Evolutionary conservation across 2,888 invertebrate species (phyloP).

Genomic region (Drosophila mercatorum): DNA sequence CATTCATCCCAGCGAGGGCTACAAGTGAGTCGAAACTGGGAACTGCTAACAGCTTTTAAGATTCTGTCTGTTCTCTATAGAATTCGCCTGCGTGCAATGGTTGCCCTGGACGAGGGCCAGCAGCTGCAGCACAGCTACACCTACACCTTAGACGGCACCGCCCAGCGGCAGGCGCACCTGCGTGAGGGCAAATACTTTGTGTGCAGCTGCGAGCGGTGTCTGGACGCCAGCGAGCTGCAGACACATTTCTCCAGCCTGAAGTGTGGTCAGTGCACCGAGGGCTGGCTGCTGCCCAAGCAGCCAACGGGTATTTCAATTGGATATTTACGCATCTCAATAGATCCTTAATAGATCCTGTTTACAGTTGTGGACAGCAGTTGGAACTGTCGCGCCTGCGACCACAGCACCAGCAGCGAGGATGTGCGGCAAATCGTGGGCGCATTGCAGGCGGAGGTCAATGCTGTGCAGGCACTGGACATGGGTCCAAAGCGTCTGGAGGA

Average conservation of each 20-base stretch:
- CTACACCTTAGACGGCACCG: conserved; percentile 90
- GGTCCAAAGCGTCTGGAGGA: conserved; percentile 87
- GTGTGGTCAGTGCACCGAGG: conserved; percentile 91
- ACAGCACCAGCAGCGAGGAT: conserved; percentile 87
- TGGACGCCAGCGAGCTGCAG: conserved; percentile 92
- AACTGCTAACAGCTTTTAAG: background rate
- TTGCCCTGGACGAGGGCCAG: conserved; percentile 87
- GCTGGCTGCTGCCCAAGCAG: conserved; percentile 88
- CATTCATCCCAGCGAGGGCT: conserved; percentile 86
- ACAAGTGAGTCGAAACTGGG: conserved; percentile 82
- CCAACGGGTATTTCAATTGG: conserved; percentile 87
- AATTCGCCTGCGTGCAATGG: conserved; percentile 89
- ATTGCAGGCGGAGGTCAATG: conserved; percentile 89
- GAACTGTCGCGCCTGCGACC: conserved; percentile 86
- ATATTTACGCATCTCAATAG: background rate
- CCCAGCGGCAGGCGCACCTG: conserved; percentile 89
- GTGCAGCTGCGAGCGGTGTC: conserved; percentile 90
- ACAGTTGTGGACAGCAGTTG: conserved; percentile 76
- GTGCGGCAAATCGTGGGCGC: conserved; percentile 87
- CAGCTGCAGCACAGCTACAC: conserved; percentile 91
- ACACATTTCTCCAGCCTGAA: conserved; percentile 91
- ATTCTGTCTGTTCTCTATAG: conserved; percentile 82
- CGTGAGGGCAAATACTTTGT: conserved; percentile 91
- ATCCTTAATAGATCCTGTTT: background rate
- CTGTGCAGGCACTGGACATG: conserved; percentile 87